Evolutionary conservation across 1,140 invertebrate species (phyloP).

Genomic region (Stratiolaelaps scimitus): DNA sequence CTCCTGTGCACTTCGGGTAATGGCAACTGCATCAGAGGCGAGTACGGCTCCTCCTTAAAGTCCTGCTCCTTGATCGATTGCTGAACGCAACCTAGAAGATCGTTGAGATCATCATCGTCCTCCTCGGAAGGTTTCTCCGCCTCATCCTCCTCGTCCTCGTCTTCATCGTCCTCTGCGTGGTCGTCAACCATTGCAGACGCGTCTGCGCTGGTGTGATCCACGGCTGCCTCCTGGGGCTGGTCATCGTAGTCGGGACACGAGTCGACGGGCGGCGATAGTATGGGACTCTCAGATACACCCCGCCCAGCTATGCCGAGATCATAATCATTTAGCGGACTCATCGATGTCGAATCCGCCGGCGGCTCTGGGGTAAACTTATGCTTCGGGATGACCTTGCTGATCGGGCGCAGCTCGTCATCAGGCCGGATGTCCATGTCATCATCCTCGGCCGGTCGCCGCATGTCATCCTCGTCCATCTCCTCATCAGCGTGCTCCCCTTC

Average conservation of each 20-base stretch:
- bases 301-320: constrained; percentile 17
- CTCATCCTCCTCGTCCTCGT: background rate
- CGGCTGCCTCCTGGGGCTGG: background rate
- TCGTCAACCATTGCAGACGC: background rate
- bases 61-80: constrained; percentile 24
- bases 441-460: too few relatives aligned
- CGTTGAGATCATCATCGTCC: constrained; percentile 24
- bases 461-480: too few relatives aligned
- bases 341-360: constrained; percentile 17
- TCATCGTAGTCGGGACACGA: too few relatives aligned
- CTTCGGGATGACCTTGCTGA: background rate
- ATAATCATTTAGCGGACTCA: constrained; percentile 24
- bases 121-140: background rate
- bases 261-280: background rate
- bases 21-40: constrained; percentile 14
- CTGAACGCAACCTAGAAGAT: constrained; percentile 14
- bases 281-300: background rate
- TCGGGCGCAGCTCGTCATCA: too few relatives aligned
- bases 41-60: constrained; percentile 25
- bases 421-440: too few relatives aligned
- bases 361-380: constrained; percentile 7
- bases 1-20: background rate
- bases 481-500: too few relatives aligned
- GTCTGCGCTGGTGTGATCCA: background rate
- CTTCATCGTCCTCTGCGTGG: background rate